Evolutionary conservation across 2,113 vertebrate genomes (phyloP).

Genomic region (Tragulus kanchil): DNA sequence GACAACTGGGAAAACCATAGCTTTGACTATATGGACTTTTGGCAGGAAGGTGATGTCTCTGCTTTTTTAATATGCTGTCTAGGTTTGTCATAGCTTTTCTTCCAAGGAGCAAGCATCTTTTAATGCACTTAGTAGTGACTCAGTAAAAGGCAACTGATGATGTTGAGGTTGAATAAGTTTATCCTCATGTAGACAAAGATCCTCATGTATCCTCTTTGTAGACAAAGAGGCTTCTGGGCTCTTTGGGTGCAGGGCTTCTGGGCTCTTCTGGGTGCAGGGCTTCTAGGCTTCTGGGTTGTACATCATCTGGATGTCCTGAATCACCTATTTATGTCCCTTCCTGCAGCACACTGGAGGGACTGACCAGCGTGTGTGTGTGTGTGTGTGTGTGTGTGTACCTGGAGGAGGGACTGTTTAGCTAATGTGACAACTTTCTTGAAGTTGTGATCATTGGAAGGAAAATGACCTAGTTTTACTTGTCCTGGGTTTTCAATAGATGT

Average conservation of each 20-base stretch:
- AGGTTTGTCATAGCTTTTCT: too few species aligned
- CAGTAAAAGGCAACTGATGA: not conserved
- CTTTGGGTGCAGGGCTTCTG: not conserved
- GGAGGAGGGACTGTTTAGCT: not conserved
- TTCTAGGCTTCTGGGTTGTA: not conserved
- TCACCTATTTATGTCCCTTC: not conserved
- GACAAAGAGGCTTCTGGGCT: not conserved
- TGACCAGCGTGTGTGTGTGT: not conserved
- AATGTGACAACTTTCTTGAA: not conserved
- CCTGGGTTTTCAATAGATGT: not conserved
- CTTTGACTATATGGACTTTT: too few species aligned
- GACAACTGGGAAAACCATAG: too few species aligned
- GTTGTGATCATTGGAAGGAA: not conserved
- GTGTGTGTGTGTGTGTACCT: not conserved
- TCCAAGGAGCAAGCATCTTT: too few species aligned
- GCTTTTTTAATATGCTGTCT: too few species aligned
- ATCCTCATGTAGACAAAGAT: not conserved
- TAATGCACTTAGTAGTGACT: not conserved
- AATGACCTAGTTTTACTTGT: not conserved
- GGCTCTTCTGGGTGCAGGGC: not conserved
- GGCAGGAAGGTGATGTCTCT: too few species aligned
- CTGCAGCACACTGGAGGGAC: not conserved
- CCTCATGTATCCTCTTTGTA: not conserved
- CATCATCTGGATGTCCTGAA: not conserved
- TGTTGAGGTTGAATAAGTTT: not conserved